Evolutionary conservation across 2,113 vertebrate genomes (phyloP).

Genomic region (Felis catus): DNA sequence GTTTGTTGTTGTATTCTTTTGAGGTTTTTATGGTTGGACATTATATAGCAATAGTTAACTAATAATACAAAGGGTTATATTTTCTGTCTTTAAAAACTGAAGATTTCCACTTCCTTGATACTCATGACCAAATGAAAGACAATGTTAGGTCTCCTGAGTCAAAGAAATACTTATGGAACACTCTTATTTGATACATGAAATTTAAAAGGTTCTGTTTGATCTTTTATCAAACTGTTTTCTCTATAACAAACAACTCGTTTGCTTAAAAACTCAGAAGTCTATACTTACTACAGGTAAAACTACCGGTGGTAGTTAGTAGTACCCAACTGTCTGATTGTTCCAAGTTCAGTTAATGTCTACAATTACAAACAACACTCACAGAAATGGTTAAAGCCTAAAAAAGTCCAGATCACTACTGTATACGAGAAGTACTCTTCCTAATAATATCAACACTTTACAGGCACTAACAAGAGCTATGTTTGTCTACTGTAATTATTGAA

Average conservation of each 20-base stretch:
- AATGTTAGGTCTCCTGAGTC: background rate
- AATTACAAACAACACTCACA: background rate
- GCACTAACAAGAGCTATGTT: background rate
- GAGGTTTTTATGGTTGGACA: constrained; percentile 14
- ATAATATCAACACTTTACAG: constrained; percentile 28
- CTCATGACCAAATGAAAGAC: background rate
- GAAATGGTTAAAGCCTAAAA: background rate
- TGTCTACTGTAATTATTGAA: background rate
- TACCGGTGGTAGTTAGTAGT: background rate
- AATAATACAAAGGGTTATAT: background rate
- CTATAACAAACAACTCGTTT: constrained; percentile 34
- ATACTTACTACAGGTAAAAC: background rate
- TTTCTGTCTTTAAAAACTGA: constrained; percentile 37
- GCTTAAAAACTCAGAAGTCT: constrained; percentile 33
- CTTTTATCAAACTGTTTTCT: constrained; percentile 1
- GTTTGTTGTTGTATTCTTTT: background rate
- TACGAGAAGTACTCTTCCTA: background rate
- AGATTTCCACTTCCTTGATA: constrained; percentile 18
- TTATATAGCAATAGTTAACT: background rate
- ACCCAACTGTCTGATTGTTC: background rate
- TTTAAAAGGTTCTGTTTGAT: background rate
- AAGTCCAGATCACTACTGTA: background rate
- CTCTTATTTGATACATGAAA: background rate
- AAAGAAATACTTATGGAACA: background rate
- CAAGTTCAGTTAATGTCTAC: constrained; percentile 20